Evolutionary conservation across 2,113 vertebrate species (phyloP).

Genomic region (Lophochroa leadbeateri): DNA sequence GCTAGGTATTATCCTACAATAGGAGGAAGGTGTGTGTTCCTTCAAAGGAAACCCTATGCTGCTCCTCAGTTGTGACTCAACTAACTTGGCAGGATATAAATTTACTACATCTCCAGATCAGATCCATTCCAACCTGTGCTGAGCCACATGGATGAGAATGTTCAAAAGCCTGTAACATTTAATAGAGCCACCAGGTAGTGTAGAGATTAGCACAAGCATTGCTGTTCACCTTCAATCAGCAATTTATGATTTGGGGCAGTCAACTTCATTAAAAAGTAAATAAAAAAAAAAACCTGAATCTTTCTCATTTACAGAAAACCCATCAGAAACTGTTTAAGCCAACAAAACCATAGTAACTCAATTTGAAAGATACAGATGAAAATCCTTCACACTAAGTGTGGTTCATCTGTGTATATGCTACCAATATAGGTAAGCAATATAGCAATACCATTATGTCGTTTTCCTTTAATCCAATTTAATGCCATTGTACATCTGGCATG

Average conservation of each 20-base stretch:
- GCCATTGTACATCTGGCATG: no score
- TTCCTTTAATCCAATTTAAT: neutral
- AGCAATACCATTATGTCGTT: neutral
- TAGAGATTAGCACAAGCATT: neutral
- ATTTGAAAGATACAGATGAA: neutral
- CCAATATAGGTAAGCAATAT: neutral
- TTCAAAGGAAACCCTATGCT: neutral
- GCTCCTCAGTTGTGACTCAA: conserved; percentile 7
- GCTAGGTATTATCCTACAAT: neutral
- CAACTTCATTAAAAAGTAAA: neutral
- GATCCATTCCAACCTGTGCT: neutral
- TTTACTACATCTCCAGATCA: neutral
- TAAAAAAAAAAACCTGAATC: neutral
- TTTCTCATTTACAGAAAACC: neutral
- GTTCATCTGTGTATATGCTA: neutral
- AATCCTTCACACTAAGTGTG: neutral
- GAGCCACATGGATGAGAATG: neutral
- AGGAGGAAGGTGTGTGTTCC: neutral
- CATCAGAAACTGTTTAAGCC: neutral
- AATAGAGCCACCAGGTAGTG: rapidly evolving
- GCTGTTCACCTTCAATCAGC: neutral
- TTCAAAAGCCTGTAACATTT: neutral
- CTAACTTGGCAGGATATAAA: neutral
- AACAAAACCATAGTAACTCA: neutral
- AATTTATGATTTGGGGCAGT: neutral